Base-by-base conservation (phyloP, 2,797 vertebrate species). In the Urosaurus nigricauda region DNA sequence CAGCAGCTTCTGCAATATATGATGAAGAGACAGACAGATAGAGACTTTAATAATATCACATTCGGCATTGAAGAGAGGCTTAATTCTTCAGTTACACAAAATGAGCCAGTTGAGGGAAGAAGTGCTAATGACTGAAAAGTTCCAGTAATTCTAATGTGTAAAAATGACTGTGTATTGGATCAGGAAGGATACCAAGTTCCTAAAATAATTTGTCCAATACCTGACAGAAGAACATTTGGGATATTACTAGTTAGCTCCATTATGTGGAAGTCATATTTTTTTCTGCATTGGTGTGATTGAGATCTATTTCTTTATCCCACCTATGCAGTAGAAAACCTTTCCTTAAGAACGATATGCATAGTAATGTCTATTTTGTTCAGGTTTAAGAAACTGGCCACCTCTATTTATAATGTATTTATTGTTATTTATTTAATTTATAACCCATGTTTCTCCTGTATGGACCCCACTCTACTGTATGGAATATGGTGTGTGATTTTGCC, bases 1-100 rank as follows among this genome's bases (percentile, higher is more conserved):
- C 88, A 93, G 86, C 4, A 89, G 90, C 88, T 68, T 91, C 97
- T 97, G 92, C 7, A 79, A 88, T 92, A 93, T 71, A 92, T 43
- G 88, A 93, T 73, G 47, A n/a, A 63, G 29, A 79, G 29, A 56
- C 32, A 60, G 32, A 63, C 8, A 79, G 29, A 43, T 32, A 58
- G 7, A 58, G 26, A 32, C 35, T 63, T 75, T 56, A 35, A 47
- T 17, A 4, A 84, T 2, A 88, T 47, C 0, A 78, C 84, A 90
- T 92, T 68, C 1, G 2, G 1, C 7, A 0, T 29, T 3, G 0
- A 0, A 56, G 32, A 88, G 32, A 13, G 43, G 63, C 16, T 13
- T 60, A 60, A 37, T 29, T 3, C 6, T 53, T 53, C 43, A 32
- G 14, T 43, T 51, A 65, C 56, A 81, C 8, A 60, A 90, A 21